Conservation (phyloP, 2,888 invertebrate species). For the Mythimna pallens region DNA sequence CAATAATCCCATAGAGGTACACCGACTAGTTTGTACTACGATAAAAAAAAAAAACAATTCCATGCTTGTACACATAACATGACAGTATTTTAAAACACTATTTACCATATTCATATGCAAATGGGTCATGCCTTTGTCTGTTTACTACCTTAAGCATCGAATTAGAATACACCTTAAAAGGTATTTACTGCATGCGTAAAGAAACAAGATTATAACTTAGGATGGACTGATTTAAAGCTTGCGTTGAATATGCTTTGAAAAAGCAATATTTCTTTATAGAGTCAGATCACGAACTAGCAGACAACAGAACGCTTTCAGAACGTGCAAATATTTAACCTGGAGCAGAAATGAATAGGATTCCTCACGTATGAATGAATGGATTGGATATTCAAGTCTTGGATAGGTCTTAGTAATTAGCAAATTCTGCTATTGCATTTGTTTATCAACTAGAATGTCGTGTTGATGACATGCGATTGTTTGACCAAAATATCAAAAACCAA, state of each 20-base stretch:
- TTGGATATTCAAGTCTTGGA: not conserved
- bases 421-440: not conserved
- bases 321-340: slow-evolving; percentile 21
- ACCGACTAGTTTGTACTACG: not conserved
- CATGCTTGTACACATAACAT: slow-evolving; percentile 1
- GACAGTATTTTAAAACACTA: slow-evolving; percentile 41
- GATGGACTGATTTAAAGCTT: slow-evolving; percentile 8
- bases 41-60: slow-evolving; percentile 17
- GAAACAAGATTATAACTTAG: slow-evolving; percentile 2
- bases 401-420: not conserved
- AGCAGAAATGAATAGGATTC: slow-evolving; percentile 1
- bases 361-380: not conserved
- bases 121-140: slow-evolving; percentile 39
- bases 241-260: slow-evolving; percentile 21
- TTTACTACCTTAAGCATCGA: slow-evolving; percentile 33
- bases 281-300: slow-evolving; percentile 20
- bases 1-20: not conserved
- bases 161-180: slow-evolving; percentile 22
- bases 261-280: slow-evolving; percentile 14
- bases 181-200: slow-evolving; percentile 31
- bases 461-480: not conserved
- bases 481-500: not conserved
- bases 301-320: slow-evolving; percentile 8
- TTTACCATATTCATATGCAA: slow-evolving; percentile 57
- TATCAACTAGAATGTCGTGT: not conserved